Percentiles rank a stretch among this genome's conserved stretches.
These are phyloP conservation scores for Calosoma granatense DNA, from an alignment of 1,140 invertebrate genomes.

Conservation along the genomic window DNA sequence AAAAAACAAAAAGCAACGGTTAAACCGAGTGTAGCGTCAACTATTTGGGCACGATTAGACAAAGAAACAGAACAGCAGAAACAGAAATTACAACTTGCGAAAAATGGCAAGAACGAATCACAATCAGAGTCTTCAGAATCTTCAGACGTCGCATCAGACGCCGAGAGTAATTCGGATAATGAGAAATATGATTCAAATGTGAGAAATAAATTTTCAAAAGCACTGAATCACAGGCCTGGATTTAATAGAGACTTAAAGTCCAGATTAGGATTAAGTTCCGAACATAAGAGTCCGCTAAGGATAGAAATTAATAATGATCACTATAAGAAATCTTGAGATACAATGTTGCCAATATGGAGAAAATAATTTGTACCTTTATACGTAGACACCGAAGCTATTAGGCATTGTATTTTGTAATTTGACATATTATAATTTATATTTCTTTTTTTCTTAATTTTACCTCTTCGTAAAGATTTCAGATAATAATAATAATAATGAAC, in stretches of 20 bases:
- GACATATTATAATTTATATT: neutral
- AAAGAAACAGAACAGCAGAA: slow-evolving; percentile 10
- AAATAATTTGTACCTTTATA: neutral
- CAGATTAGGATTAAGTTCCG: slow-evolving; percentile 11
- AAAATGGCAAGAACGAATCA: slow-evolving; percentile 9
- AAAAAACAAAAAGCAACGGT: slow-evolving; percentile 26
- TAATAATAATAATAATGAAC: too few species aligned
- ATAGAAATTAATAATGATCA: slow-evolving; percentile 31
- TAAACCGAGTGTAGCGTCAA: slow-evolving; percentile 30
- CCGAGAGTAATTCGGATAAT: slow-evolving; percentile 14
- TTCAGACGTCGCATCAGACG: slow-evolving; percentile 12
- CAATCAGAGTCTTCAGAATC: slow-evolving; percentile 11
- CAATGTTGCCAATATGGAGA: too few species aligned
- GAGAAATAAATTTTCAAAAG: slow-evolving; percentile 3
- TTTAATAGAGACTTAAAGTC: slow-evolving; percentile 17
- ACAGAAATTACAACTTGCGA: slow-evolving; percentile 13
- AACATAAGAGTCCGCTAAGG: slow-evolving; percentile 27
- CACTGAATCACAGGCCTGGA: slow-evolving; percentile 18
- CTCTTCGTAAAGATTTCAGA: too few species aligned
- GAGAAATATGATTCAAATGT: slow-evolving; percentile 7
- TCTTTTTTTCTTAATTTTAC: too few species aligned
- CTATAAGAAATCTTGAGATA: slow-evolving; percentile 14
- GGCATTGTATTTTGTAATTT: neutral
- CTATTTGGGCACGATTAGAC: slow-evolving; percentile 27
- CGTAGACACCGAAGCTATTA: neutral